Percentiles rank a stretch among this genome's conserved stretches.
phyloP scores from a whole-genome alignment of 2,888 invertebrate species.

The Anthrax anthrax region DNA sequence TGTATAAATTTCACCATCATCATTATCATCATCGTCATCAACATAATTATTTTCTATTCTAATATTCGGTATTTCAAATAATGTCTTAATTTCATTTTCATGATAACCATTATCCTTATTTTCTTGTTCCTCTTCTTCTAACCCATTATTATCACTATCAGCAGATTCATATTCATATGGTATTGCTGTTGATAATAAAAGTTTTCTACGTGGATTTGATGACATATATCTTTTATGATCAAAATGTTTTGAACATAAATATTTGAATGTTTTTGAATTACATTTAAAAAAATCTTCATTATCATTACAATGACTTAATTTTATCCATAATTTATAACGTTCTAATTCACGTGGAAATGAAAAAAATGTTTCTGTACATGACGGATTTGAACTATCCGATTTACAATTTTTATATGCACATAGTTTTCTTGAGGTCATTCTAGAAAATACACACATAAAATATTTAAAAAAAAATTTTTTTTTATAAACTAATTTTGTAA shows the following conservation, averaged over 20 bases:
- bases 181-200: slow-evolving; percentile 7
- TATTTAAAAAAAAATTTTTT: not conserved
- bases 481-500: not conserved
- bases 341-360: slow-evolving; percentile 7
- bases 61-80: not conserved
- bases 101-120: not conserved
- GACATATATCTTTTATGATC: slow-evolving; percentile 10
- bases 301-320: not conserved
- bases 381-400: not conserved
- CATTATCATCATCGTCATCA: too few relatives aligned
- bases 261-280: slow-evolving; percentile 2
- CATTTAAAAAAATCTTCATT: not conserved
- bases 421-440: not conserved
- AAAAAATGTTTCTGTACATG: slow-evolving; percentile 7
- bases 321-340: slow-evolving; percentile 7
- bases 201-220: slow-evolving; percentile 8
- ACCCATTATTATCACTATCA: slow-evolving; percentile 2
- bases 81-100: not conserved
- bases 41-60: not conserved
- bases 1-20: too few relatives aligned
- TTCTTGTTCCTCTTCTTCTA: slow-evolving; percentile 1
- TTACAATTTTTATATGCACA: slow-evolving; percentile 9
- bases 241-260: slow-evolving; percentile 11
- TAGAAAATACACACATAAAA: not conserved
- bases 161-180: slow-evolving; percentile 8